A percentile compares a stretch with the other conserved stretches of the same genome.
Evolutionary conservation across 2,888 invertebrate genomes (phyloP).

Genomic region (Drosophila dives): DNA sequence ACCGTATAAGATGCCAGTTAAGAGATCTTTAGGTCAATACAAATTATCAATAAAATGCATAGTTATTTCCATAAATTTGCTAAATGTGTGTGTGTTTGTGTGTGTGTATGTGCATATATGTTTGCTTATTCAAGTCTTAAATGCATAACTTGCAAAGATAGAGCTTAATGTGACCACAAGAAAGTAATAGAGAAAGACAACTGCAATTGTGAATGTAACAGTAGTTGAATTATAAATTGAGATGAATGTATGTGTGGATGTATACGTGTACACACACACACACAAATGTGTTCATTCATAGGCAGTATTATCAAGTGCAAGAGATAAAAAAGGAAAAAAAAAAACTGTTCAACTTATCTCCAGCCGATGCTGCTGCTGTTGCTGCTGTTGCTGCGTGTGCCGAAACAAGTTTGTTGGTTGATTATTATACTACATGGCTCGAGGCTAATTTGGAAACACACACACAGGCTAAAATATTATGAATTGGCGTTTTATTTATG

Average conservation of each 20-base stretch:
- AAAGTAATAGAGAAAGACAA: constrained; percentile 22
- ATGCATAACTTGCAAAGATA: constrained; percentile 4
- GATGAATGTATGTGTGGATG: constrained; percentile 2
- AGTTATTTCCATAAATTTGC: not conserved
- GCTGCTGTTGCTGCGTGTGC: constrained; percentile 21
- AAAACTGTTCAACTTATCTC: constrained; percentile 48
- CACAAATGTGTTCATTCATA: constrained; percentile 1
- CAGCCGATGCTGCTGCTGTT: constrained; percentile 28
- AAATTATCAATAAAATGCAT: not conserved
- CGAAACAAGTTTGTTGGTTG: constrained; percentile 53
- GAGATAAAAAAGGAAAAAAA: constrained; percentile 28
- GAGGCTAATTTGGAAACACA: constrained; percentile 60
- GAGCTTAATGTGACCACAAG: constrained; percentile 11
- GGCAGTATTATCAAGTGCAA: constrained; percentile 49
- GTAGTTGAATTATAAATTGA: constrained; percentile 30
- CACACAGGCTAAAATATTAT: constrained; percentile 26
- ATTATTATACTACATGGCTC: constrained; percentile 48
- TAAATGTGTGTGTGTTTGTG: not conserved
- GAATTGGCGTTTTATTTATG: constrained; percentile 33
- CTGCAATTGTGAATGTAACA: constrained; percentile 22
- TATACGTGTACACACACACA: not conserved
- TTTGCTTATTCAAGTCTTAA: not conserved
- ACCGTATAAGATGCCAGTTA: not conserved
- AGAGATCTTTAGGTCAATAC: not conserved
- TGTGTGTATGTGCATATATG: not conserved